Conservation (phyloP, 1,140 invertebrate genomes). For the Laupala kohalensis region DNA sequence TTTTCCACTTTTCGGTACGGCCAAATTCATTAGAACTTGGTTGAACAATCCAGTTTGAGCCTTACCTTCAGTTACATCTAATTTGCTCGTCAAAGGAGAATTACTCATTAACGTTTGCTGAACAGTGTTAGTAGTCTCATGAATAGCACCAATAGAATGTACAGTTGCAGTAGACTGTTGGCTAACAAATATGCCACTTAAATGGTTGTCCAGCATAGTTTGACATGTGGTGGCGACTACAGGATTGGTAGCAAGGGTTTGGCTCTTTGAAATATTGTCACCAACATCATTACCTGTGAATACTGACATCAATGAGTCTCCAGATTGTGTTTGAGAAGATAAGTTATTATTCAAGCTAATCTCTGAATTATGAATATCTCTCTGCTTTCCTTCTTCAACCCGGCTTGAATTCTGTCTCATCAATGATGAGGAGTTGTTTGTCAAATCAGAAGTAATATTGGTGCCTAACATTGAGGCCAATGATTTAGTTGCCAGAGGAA, state of each 20-base stretch:
- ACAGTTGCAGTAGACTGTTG: neutral
- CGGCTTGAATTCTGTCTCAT: no score
- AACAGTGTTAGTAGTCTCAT: neutral
- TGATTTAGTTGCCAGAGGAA: neutral
- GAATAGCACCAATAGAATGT: neutral
- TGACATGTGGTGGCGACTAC: neutral
- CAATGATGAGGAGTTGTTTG: neutral
- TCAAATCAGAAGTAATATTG: neutral
- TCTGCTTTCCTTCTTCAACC: no score
- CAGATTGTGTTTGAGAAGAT: neutral
- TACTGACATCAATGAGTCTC: neutral
- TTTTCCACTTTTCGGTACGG: no score
- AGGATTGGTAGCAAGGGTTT: neutral
- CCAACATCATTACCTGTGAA: no score
- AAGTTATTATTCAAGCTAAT: neutral
- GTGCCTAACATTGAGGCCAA: neutral
- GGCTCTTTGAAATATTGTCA: neutral
- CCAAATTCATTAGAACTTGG: neutral
- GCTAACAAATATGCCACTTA: neutral
- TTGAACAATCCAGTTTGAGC: neutral
- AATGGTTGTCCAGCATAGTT: neutral
- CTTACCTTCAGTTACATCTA: neutral
- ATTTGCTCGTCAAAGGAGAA: neutral
- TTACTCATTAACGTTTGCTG: neutral
- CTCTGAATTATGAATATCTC: neutral